Evolutionary conservation across 2,797 vertebrate genomes (phyloP).

Genomic region (Tamandua tetradactyla): DNA sequence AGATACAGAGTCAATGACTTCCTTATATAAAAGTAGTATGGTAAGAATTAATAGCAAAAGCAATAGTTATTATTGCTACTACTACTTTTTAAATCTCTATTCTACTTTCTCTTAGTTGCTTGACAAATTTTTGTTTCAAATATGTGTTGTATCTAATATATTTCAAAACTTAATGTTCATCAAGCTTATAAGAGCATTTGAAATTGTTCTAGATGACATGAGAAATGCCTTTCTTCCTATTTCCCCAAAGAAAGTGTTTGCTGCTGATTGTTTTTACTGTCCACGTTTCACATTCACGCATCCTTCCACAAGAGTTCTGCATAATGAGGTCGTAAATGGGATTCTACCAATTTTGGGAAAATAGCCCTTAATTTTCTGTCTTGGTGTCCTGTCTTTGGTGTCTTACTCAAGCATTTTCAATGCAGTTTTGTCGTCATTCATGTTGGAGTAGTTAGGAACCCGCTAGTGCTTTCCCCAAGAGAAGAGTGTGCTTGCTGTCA

Average conservation of each 20-base stretch:
- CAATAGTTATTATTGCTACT: constrained; percentile 24
- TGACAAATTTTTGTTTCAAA: constrained; percentile 36
- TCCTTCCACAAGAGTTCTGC: not conserved
- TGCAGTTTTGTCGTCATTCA: not conserved
- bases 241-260: constrained; percentile 7
- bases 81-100: constrained; percentile 12
- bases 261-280: constrained; percentile 2
- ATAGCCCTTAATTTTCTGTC: not conserved
- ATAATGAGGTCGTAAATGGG: not conserved
- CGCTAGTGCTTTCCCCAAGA: not conserved
- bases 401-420: no score
- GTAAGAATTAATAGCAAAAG: not conserved
- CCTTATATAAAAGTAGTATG: constrained; percentile 33
- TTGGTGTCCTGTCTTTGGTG: not conserved
- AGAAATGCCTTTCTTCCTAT: not conserved
- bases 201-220: not conserved
- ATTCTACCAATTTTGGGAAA: not conserved
- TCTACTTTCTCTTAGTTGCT: constrained; percentile 19
- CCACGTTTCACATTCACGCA: not conserved
- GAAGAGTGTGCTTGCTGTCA: not conserved
- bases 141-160: not conserved
- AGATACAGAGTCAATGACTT: not conserved
- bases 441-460: not conserved
- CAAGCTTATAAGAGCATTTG: not conserved
- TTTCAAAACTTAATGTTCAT: constrained; percentile 32